phyloP scores from a whole-genome alignment of 2,113 vertebrate genomes.

The Phrynosoma platyrhinos region DNA sequence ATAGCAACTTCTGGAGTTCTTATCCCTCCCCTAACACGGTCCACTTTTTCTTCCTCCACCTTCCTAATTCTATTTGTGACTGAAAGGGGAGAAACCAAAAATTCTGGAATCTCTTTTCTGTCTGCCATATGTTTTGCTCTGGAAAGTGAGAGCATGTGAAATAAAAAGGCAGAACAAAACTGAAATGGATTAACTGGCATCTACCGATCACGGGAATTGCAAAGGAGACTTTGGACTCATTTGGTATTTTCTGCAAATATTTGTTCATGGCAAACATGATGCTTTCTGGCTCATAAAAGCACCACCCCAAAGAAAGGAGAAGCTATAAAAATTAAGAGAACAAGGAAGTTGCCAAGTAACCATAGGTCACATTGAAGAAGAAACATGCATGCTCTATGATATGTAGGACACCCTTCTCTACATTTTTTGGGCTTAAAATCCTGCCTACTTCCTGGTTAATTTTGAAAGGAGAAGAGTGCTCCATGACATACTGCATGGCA shows the following conservation, averaged over 20 bases:
- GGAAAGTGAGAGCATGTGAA: background rate
- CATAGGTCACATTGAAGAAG: background rate
- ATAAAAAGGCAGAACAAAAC: background rate
- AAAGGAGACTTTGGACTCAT: conserved; percentile 15
- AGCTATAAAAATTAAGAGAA: no score
- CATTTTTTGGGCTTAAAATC: background rate
- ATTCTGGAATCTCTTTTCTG: background rate
- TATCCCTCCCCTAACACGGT: no score
- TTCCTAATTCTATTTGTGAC: background rate
- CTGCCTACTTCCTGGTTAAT: no score
- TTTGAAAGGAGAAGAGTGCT: no score
- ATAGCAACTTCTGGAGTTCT: background rate
- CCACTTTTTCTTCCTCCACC: no score
- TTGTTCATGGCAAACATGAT: background rate
- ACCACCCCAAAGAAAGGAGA: background rate
- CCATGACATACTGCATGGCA: no score
- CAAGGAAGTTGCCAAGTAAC: no score
- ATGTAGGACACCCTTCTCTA: background rate
- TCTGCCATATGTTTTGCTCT: background rate
- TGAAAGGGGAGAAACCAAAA: background rate
- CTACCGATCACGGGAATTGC: background rate
- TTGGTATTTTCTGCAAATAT: conserved; percentile 1
- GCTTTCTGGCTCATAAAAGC: background rate
- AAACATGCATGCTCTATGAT: background rate
- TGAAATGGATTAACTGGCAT: background rate